phyloP scores from a whole-genome alignment of 2,888 invertebrate species.

The Polyommatus icarus region DNA sequence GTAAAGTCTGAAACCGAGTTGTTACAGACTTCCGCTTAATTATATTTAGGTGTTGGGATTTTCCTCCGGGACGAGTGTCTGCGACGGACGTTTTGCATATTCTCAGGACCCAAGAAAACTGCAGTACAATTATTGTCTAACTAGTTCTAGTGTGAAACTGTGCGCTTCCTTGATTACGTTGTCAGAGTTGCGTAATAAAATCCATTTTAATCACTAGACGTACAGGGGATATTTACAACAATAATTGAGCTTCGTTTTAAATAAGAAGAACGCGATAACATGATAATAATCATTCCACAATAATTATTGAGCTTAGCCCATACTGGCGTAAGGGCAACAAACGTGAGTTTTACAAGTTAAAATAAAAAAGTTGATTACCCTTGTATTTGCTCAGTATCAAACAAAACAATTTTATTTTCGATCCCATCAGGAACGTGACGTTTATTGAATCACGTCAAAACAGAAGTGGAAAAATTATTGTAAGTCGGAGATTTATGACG shows the following conservation, averaged over 20 bases:
- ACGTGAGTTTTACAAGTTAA: background rate
- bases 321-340: no score
- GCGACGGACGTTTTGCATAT: conserved; percentile 2
- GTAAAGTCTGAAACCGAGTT: background rate
- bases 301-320: no score
- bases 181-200: no score
- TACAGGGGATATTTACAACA: no score
- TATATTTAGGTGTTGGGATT: background rate
- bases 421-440: background rate
- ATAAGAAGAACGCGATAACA: no score
- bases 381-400: background rate
- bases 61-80: background rate
- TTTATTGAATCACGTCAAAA: background rate
- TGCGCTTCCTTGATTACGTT: background rate
- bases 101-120: background rate
- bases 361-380: background rate
- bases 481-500: background rate
- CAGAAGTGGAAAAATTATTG: conserved; percentile 2
- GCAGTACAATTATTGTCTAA: background rate
- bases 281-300: no score
- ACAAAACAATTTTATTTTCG: background rate
- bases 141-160: background rate
- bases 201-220: no score
- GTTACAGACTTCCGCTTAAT: background rate
- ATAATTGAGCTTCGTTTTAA: no score